Percentiles rank a stretch among this genome's conserved stretches.
phyloP scores from a whole-genome alignment of 2,888 invertebrate species.

The Andrena flavipes region DNA sequence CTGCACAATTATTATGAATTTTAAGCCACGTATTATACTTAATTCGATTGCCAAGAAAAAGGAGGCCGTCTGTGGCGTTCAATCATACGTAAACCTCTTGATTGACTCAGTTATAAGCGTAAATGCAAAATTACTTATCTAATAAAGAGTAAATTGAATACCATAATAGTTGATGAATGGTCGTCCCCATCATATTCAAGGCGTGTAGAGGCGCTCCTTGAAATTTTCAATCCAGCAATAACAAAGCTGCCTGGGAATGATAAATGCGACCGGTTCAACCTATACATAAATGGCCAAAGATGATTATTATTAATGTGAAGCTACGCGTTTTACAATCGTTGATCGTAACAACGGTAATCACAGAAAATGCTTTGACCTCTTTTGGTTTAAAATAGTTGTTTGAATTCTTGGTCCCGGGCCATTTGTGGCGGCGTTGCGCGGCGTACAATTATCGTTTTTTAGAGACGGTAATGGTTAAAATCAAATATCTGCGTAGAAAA shows the following conservation, averaged over 20 bases:
- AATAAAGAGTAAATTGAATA: conserved; percentile 43
- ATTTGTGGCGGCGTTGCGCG: background rate
- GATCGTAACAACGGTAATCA: background rate
- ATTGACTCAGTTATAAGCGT: conserved; percentile 32
- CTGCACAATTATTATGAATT: background rate
- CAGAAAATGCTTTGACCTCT: background rate
- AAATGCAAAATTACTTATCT: conserved; percentile 33
- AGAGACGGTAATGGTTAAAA: background rate
- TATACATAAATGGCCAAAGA: conserved; percentile 15
- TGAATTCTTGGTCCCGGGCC: background rate
- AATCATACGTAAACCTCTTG: conserved; percentile 7
- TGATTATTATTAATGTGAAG: conserved; percentile 18
- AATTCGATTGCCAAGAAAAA: background rate
- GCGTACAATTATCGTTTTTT: background rate
- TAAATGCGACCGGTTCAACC: conserved; percentile 29
- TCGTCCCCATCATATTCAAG: conserved; percentile 11
- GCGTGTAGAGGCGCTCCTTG: conserved; percentile 23
- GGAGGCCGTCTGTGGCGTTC: background rate
- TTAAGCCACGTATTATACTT: background rate
- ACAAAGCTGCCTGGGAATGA: conserved; percentile 28
- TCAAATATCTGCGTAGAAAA: background rate
- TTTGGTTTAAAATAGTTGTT: background rate
- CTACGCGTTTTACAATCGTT: background rate
- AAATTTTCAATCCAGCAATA: conserved; percentile 39
- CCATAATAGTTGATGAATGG: conserved; percentile 40